A percentile compares a stretch with the other conserved stretches of the same genome.
Evolutionary conservation across 1,140 invertebrate genomes (phyloP).

Genomic region (Pogonognathellus flavescens): DNA sequence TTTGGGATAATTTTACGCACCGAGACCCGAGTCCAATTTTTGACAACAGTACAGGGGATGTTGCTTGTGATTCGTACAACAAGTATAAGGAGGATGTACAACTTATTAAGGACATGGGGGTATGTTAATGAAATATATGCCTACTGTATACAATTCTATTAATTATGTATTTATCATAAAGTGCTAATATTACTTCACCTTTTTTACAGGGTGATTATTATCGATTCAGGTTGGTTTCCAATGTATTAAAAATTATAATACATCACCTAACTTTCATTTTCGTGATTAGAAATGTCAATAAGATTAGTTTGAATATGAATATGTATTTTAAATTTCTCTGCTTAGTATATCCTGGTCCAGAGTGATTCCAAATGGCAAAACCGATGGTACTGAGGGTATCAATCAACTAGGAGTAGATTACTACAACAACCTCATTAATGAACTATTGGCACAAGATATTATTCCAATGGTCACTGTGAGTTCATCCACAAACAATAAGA

Average conservation of each 20-base stretch:
- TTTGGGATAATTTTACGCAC: constrained; percentile 54
- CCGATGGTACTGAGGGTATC: constrained; percentile 57
- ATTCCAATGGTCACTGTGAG: constrained; percentile 66
- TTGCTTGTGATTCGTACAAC: constrained; percentile 64
- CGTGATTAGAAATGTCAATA: no score
- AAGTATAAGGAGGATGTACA: constrained; percentile 65
- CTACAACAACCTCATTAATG: constrained; percentile 66
- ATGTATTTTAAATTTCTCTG: constrained; percentile 23
- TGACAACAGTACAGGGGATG: constrained; percentile 73
- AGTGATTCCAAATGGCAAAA: constrained; percentile 68
- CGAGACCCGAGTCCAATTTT: constrained; percentile 67
- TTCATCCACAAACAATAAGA: background rate
- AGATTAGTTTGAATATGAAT: background rate
- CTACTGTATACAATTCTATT: no score
- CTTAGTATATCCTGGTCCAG: constrained; percentile 69
- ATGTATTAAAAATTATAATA: constrained; percentile 65
- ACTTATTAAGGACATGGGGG: constrained; percentile 67
- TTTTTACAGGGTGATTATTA: background rate
- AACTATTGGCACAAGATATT: constrained; percentile 62
- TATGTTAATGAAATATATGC: constrained; percentile 63
- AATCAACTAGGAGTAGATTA: constrained; percentile 69
- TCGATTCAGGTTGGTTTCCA: constrained; percentile 67
- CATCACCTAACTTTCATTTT: no score
- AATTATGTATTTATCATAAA: no score
- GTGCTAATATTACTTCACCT: background rate